Base-by-base conservation (phyloP, 2,113 vertebrate genomes). In the Albula glossodonta region DNA sequence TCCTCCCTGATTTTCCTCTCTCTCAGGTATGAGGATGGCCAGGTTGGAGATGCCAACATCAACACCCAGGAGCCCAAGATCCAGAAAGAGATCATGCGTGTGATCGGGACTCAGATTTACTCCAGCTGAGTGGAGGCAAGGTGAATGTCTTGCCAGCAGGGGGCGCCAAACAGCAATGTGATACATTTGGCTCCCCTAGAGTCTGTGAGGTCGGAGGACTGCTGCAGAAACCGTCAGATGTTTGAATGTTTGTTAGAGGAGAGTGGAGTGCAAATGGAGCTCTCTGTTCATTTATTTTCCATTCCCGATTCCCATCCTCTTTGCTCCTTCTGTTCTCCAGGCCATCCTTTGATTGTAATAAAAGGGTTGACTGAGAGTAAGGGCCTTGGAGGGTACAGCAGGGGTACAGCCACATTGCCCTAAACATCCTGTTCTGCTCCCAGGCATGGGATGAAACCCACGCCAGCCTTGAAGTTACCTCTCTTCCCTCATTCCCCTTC, bases 41-140 rank as follows among this genome's bases (percentile, higher is more conserved):
- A 99, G 93, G 98, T 99, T 89, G 98, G 98, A 93, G 98, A 99
- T 2, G 98, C 98, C 90, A 99, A 99, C 94, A 99, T 99, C 93
- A 99, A 99, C 96, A 99, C 98, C 96, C 98, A 99, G 96, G 98
- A 99, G 95, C 98, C 98, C 90, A 99, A 99, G 94, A 98, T 99
- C 89, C 98, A 99, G 95, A 99, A 99, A 95, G 98, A 99, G 94
- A 99, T 99, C 93, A 99, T 99, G 98, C 98, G 98, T 88, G 98
- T 99, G 94, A 98, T 99, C 52, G 98, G 98, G 92, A 99, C 97
- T 94, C 98, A 99, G 96, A 97, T 98, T 93, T 99, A 98, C 96
- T 98, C 97, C 90, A 97, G 97, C 96, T 99, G 96, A 97, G 93
- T 88, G 80, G 52, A 86, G 87, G 88, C 85, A 88, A 52, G 81